These are phyloP conservation scores for Octonoba sinensis DNA, from an alignment of 2,888 invertebrate genomes.

Conservation along the genomic window DNA sequence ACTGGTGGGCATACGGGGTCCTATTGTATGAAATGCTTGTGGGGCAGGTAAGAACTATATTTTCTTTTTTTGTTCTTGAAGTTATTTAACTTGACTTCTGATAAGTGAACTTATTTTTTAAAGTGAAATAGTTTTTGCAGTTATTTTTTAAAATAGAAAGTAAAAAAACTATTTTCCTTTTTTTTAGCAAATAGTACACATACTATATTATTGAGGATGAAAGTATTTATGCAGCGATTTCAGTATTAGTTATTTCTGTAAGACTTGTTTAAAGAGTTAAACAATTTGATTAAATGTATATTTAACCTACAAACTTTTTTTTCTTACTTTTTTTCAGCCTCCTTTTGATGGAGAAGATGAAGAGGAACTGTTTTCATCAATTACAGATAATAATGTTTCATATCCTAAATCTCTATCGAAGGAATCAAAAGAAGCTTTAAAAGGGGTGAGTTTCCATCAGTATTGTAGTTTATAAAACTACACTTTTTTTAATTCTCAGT, in stretches of 20 bases:
- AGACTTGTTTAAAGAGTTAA: no score
- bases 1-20: constrained; percentile 99
- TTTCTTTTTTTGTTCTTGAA: not conserved
- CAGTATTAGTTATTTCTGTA: no score
- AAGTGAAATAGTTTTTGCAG: no score
- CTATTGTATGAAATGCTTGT: constrained; percentile 87
- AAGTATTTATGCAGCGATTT: no score
- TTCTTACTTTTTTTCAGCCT: constrained; percentile 74
- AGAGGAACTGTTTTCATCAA: constrained; percentile 97
- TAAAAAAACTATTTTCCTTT: no score
- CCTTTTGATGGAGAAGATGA: constrained; percentile 99
- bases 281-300: no score
- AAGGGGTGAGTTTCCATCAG: constrained; percentile 79
- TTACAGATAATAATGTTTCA: constrained; percentile 98
- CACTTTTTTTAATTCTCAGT: not conserved
- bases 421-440: constrained; percentile 95
- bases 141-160: no score
- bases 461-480: not conserved
- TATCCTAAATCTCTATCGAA: constrained; percentile 96
- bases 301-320: not conserved
- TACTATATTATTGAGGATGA: no score
- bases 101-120: no score
- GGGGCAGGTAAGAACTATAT: constrained; percentile 71
- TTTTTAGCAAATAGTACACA: no score
- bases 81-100: not conserved